Percentiles rank a stretch among this genome's conserved stretches.
phyloP scores from a whole-genome alignment of 2,888 invertebrate species.

The Pedicia rivosa region DNA sequence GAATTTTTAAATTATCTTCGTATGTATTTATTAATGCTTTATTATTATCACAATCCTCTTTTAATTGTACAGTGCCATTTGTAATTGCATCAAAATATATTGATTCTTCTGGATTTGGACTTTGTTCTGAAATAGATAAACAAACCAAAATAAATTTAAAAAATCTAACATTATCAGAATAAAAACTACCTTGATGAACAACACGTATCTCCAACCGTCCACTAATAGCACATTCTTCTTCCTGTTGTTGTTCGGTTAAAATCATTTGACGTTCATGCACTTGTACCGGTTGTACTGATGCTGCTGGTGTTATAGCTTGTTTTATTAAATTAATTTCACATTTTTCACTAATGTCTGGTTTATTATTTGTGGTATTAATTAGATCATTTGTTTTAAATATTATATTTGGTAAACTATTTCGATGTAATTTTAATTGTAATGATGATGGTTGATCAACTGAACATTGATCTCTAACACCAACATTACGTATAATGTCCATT shows the following conservation, averaged over 20 bases:
- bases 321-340: not conserved
- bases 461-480: slow-evolving; percentile 40
- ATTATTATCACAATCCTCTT: slow-evolving; percentile 8
- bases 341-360: not conserved
- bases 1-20: slow-evolving; percentile 4
- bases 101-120: slow-evolving; percentile 55
- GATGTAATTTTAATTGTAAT: slow-evolving; percentile 17
- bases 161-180: not conserved
- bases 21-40: not conserved
- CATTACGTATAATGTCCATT: slow-evolving; percentile 70
- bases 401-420: slow-evolving; percentile 27
- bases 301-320: no score
- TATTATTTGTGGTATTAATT: slow-evolving; percentile 6
- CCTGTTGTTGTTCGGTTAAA: slow-evolving; percentile 13
- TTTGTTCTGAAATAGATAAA: slow-evolving; percentile 24
- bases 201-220: slow-evolving; percentile 72
- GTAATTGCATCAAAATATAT: slow-evolving; percentile 56
- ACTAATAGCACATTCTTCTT: slow-evolving; percentile 46
- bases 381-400: slow-evolving; percentile 14
- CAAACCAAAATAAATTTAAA: not conserved
- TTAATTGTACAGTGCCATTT: slow-evolving; percentile 6
- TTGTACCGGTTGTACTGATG: not conserved
- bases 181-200: slow-evolving; percentile 32
- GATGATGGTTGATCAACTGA: slow-evolving; percentile 18
- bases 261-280: not conserved